Conservation (phyloP, 2,113 vertebrate genomes). For the Petromus typicus region DNA sequence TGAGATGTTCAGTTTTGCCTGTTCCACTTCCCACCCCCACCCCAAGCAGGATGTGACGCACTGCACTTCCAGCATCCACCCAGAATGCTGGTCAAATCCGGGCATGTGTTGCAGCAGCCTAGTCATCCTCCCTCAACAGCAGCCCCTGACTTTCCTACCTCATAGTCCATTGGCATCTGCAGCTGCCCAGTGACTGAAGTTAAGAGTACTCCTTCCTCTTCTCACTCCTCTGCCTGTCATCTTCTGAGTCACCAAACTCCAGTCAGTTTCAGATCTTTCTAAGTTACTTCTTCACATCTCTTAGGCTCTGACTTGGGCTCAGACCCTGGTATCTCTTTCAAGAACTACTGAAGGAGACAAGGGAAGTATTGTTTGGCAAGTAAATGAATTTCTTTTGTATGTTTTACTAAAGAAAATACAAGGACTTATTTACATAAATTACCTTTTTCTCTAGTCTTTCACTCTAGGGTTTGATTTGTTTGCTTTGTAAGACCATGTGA, state of each 20-base stretch:
- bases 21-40: background rate
- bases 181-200: background rate
- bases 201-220: background rate
- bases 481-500: background rate
- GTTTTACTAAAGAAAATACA: background rate
- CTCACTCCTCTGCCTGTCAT: background rate
- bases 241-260: background rate
- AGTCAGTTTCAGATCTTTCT: background rate
- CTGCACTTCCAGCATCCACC: background rate
- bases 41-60: too few relatives aligned
- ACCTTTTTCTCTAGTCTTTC: background rate
- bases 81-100: background rate
- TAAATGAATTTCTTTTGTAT: background rate
- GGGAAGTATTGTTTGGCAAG: background rate
- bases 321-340: background rate
- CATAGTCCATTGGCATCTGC: background rate
- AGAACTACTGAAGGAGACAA: background rate
- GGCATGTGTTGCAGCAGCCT: background rate
- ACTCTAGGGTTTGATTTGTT: background rate
- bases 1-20: background rate
- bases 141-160: background rate
- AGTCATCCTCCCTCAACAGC: accelerated
- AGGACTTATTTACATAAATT: background rate
- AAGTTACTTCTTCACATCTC: background rate
- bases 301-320: background rate